Base-by-base conservation (phyloP, 2,113 vertebrate genomes). In the Lepidothrix coronata region DNA sequence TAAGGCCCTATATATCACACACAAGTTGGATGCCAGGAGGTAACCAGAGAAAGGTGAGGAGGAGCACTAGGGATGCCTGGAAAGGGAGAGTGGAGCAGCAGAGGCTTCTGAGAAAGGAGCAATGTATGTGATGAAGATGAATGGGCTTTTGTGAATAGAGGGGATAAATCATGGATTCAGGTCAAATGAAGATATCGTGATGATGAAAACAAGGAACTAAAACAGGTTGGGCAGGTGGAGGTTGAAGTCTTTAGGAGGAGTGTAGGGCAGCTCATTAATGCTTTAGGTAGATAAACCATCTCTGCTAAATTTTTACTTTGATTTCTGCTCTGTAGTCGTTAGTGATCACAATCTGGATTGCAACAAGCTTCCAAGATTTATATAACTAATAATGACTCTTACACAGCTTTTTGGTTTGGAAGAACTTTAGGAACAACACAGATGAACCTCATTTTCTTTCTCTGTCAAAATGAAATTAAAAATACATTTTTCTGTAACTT, bases 381-480 rank as follows among this genome's bases (percentile, higher is more conserved):
- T 89, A 7, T 58, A 58, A 31, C 76, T 86, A 93, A 88, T 92
- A 96, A 80, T 92, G 84, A 83, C 55, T 85, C 28, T 70, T 89
- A 66, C 11, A 39, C 65, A 76, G 59, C 41, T 71, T 95, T 91
- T 80, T 59, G 5, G 28, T 70, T 96, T 73, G 46, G 41, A 89
- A 83, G 72, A 92, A 61, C 54, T 80, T 68, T 49, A 76, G 46
- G 31, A 92, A 37, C 58, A 67, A 52, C 72, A 54, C 31, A 80
- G 67, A 73, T 77, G n/a, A 96, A 80, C 31, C 63, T 85, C 9
- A 71, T 95, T 92, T 95, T 95, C 72, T 83, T 92, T 88, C 23
- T 70, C 19, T 74, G 39, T 77, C 59, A 84, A 61, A 77, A 80
- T 63, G 59, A 96, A 95, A 92, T 80, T 83, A 80, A 84, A 89